phyloP scores from a whole-genome alignment of 2,888 invertebrate genomes.

The Parnassius apollo region DNA sequence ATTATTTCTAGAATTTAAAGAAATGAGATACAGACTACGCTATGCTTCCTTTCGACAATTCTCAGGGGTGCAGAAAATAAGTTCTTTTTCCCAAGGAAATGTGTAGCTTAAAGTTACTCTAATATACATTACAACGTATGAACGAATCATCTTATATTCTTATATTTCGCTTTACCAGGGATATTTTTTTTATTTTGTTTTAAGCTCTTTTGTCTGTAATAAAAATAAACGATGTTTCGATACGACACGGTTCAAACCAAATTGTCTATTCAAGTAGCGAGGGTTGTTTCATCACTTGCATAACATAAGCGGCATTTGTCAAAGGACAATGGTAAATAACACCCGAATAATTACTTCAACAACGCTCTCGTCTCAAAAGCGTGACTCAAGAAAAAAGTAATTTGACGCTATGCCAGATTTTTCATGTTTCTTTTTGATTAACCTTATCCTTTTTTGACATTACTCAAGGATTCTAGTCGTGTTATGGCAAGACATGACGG shows the following conservation, averaged over 20 bases:
- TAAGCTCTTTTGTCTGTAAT: no score
- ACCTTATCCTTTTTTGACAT: constrained; percentile 47
- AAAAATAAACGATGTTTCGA: constrained; percentile 30
- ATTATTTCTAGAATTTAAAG: no score
- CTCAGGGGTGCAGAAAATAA: no score
- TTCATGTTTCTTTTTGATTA: constrained; percentile 41
- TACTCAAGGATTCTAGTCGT: constrained; percentile 58
- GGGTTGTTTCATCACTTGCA: constrained; percentile 4
- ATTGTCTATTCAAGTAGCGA: constrained; percentile 56
- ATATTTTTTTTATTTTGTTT: no score
- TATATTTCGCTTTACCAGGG: no score
- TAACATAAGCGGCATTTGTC: constrained; percentile 1
- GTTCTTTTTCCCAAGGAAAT: no score
- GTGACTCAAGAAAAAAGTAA: constrained; percentile 52
- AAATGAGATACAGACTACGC: no score
- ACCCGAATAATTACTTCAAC: constrained; percentile 28
- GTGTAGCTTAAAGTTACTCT: no score
- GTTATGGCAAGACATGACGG: constrained; percentile 47
- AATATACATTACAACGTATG: no score
- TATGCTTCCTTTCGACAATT: no score
- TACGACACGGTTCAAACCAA: constrained; percentile 36
- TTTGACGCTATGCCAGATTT: constrained; percentile 50
- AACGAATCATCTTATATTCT: no score
- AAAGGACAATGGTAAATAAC: constrained; percentile 28
- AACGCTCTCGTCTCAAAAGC: constrained; percentile 34